Evolutionary conservation across 2,113 vertebrate genomes (phyloP).

Genomic region (Microcebus ravelobensis): DNA sequence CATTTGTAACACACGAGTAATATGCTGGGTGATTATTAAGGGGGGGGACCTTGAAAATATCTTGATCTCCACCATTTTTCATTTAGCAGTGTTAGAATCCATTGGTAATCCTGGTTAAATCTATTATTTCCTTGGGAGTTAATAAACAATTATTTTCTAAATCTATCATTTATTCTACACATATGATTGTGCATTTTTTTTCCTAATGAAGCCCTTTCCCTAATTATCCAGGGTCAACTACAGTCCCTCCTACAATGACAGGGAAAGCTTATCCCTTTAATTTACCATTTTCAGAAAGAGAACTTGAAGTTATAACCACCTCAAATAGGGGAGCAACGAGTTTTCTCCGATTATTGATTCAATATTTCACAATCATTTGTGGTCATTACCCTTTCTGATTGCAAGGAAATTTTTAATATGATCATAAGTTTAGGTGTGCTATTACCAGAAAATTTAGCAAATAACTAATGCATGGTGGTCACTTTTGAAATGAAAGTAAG

Average conservation of each 20-base stretch:
- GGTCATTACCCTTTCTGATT: background rate
- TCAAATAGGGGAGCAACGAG: background rate
- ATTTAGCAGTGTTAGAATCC: background rate
- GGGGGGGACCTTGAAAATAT: background rate
- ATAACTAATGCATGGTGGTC: background rate
- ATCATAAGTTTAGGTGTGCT: background rate
- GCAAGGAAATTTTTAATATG: background rate
- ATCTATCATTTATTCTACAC: background rate
- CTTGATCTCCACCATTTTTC: background rate
- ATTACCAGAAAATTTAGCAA: background rate
- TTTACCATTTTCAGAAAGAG: background rate
- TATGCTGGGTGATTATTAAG: background rate
- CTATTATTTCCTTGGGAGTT: background rate
- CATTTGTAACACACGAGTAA: background rate
- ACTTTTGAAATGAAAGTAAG: background rate
- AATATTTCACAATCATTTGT: background rate
- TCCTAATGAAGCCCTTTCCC: background rate
- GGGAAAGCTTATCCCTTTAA: background rate
- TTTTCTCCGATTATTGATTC: background rate
- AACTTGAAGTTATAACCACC: background rate
- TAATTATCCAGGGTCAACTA: background rate
- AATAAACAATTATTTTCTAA: background rate
- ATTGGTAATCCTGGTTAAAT: background rate
- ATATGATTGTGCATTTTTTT: background rate
- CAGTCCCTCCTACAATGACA: background rate